These are phyloP conservation scores for Drosophila falleni DNA, from an alignment of 2,888 invertebrate genomes.

Conservation along the genomic window DNA sequence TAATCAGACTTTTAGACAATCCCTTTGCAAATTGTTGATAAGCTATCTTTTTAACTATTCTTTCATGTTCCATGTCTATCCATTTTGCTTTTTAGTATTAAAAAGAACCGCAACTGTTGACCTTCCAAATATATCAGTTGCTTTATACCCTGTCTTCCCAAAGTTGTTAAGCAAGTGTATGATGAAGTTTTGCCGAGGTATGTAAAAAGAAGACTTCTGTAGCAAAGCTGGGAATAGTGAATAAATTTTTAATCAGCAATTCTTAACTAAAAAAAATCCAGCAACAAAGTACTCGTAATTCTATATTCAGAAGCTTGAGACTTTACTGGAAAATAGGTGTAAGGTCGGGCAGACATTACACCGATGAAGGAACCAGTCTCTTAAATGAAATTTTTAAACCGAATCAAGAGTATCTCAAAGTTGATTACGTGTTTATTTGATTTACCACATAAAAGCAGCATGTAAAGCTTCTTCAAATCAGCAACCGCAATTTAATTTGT, in stretches of 20 bases:
- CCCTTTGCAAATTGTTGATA: not conserved
- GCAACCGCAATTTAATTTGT: slow-evolving; percentile 68
- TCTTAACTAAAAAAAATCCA: no score
- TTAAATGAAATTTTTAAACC: not conserved
- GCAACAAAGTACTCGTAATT: not conserved
- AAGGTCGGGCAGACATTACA: not conserved
- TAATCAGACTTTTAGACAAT: not conserved
- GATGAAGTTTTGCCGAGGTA: not conserved
- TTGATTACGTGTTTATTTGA: slow-evolving; percentile 3
- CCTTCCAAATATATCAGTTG: slow-evolving; percentile 2
- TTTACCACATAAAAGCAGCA: slow-evolving; percentile 38
- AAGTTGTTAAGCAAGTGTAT: not conserved
- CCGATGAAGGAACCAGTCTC: not conserved
- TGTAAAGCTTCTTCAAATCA: slow-evolving; percentile 62
- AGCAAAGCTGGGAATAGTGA: no score
- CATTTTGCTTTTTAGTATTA: not conserved
- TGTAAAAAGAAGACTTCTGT: not conserved
- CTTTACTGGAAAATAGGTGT: not conserved
- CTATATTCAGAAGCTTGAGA: not conserved
- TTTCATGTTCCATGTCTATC: not conserved
- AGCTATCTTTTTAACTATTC: not conserved
- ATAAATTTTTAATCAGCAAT: no score
- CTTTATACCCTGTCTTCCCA: not conserved
- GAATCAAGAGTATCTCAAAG: slow-evolving; percentile 3
- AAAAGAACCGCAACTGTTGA: slow-evolving; percentile 1